A percentile compares a stretch with the other conserved stretches of the same genome.
Evolutionary conservation across 1,140 invertebrate genomes (phyloP).

Genomic region (Atta texana): DNA sequence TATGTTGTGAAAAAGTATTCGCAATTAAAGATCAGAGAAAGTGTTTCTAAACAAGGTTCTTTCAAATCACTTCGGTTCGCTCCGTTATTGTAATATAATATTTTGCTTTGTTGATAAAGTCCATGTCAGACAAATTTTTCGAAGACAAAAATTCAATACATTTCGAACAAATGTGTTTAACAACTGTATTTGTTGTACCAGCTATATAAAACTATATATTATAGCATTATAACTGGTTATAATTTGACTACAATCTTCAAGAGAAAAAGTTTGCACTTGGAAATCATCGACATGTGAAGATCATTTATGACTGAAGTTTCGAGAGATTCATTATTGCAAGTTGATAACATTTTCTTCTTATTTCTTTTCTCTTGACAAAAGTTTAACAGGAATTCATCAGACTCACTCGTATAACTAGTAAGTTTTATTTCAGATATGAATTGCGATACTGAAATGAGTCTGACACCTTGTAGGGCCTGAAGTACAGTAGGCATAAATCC

Average conservation of each 20-base stretch:
- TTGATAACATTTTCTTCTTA: neutral
- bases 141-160: neutral
- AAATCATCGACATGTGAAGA: neutral
- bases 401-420: neutral
- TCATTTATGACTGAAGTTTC: neutral
- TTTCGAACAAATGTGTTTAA: neutral
- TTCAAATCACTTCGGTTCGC: neutral
- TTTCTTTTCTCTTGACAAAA: conserved; percentile 6
- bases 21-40: conserved; percentile 10
- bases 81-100: too few species aligned
- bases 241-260: neutral
- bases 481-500: too few species aligned
- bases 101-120: too few species aligned
- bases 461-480: neutral
- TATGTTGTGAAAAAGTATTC: conserved; percentile 1
- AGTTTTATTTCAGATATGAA: neutral
- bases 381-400: neutral
- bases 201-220: neutral
- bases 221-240: neutral
- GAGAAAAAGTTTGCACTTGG: conserved; percentile 2
- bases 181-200: neutral
- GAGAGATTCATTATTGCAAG: neutral
- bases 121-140: too few species aligned
- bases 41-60: conserved; percentile 19
- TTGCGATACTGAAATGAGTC: neutral